Evolutionary conservation across 2,797 vertebrate species (phyloP), one percentile per base, ranked within the genome.

Genomic region (Bovichtus diacanthus): DNA sequence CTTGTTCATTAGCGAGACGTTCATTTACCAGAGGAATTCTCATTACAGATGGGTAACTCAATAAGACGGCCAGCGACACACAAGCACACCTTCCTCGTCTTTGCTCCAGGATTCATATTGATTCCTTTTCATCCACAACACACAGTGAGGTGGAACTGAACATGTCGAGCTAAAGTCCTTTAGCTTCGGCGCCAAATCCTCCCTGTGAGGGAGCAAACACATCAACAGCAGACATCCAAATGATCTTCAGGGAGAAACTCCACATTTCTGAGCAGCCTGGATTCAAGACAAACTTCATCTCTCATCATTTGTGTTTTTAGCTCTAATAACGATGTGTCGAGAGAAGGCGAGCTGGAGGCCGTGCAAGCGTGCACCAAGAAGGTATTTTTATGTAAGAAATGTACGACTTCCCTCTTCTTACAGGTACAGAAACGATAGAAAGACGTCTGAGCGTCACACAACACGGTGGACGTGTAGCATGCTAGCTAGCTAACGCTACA

Each of bases 1-100:
- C 68, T 31, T 63, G 78, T 76, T 88, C 62, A 86, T 88, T 81
- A 78, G 70, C 1, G 65, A 68, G 23, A 12, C 13, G 70, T 58
- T 87, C 55, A 89, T 87, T 88, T 81, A 41, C 65, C 80, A 54
- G 44, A 85, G 81, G 82, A 61, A 21, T 87, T 78, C 46, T 72
- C 74, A 81, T 91, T 80, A 86, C 62, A 67, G 63, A 64, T 39
- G 56, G 38, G 65, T 61, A 73, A 81, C 78, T 80, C 66, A n/a
- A 81, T 88, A 61, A 83, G 0, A 8, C 41, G 44, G 43, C 56
- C 34, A 5, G 21, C 27, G 6, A 19, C 3, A 39, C 21, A 18
- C 21, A 10, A 25, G 4, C 58, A 36, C 53, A 27, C 19, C 31
- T 11, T 23, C 16, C n/a, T 39, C 9, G 1, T 51, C 18, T 27